Percentiles rank a stretch among this genome's conserved stretches.
phyloP scores from a whole-genome alignment of 2,888 invertebrate genomes.

The Mongoloraphidia duomilia region DNA sequence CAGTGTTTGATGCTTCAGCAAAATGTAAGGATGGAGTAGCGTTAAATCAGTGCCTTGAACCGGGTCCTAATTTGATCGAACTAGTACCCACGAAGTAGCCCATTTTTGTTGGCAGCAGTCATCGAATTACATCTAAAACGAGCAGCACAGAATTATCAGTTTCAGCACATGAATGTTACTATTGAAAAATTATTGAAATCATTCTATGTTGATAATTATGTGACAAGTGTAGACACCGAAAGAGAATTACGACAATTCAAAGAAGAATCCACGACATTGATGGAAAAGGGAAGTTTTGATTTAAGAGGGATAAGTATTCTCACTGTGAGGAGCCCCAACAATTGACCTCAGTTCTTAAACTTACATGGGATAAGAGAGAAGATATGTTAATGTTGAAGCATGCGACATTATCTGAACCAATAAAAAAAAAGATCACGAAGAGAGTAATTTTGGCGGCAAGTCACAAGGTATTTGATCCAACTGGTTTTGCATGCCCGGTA shows the following conservation, averaged over 20 bases:
- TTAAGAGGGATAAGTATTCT: constrained; percentile 1
- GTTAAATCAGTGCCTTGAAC: constrained; percentile 8
- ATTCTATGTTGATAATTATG: too few species aligned
- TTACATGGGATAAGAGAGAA: constrained; percentile 2
- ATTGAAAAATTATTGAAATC: too few species aligned
- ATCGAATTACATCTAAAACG: too few species aligned
- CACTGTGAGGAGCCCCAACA: too few species aligned
- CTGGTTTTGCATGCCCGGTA: constrained; percentile 14
- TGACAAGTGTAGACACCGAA: too few species aligned
- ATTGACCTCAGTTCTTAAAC: too few species aligned
- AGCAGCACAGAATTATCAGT: too few species aligned
- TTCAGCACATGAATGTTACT: too few species aligned
- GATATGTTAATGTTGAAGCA: constrained; percentile 5
- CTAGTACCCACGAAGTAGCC: constrained; percentile 8
- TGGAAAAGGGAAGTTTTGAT: constrained; percentile 7
- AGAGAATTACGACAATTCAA: neutral
- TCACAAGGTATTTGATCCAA: constrained; percentile 16
- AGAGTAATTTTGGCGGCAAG: constrained; percentile 8
- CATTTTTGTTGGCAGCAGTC: too few species aligned
- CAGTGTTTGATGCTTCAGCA: constrained; percentile 16
- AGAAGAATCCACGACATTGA: neutral
- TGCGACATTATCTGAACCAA: constrained; percentile 4
- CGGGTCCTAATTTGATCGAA: constrained; percentile 9
- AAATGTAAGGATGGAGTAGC: constrained; percentile 6
- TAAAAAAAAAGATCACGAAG: constrained; percentile 1